Base-by-base conservation (phyloP, 2,888 invertebrate genomes). In the Vesta saturnalis region DNA sequence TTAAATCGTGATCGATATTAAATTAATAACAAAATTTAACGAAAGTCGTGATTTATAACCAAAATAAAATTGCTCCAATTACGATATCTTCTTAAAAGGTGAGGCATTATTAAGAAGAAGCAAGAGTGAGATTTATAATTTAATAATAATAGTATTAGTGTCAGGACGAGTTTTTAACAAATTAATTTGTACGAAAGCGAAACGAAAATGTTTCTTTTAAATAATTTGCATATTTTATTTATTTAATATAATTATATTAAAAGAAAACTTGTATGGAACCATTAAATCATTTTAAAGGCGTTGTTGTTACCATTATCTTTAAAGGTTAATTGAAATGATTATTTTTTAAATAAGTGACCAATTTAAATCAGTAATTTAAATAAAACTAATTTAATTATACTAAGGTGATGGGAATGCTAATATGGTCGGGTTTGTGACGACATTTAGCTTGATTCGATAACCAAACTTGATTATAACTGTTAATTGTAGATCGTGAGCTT, bases 271-370 rank as follows among this genome's bases (percentile, higher is more conserved):
- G 18, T 23, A 30, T 63, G 55, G 46, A 30, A n/a, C 3, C 4
- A 35, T 54, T 46, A 54, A 63, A 57, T 16, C 47, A 63, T 21
- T 12, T 55, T 39, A 39, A 54, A 55, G 30, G 15, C 35, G 61
- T 55, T 63, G 63, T 62, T 43, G 54, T 16, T 56, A 46, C 55
- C 55, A 47, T 46, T 30, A 63, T 56, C 15, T 57, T 57, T 47
- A 63, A 63, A 63, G 56, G 63, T 63, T 63, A 56, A 63, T 63
- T 57, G 63, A 56, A 56, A 23, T 56, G 46, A 57, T 62, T 62
- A 43, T 63, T 19, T 47, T 63, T 63, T 63, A 54, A 63, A 54
- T n/a, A 56, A 47, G 39, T 56, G 21, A 23, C 47, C 46, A 46
- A 63, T 63, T 56, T 61, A 35, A 15, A 14, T 35, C 35, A 61